Evolutionary conservation across 1,140 invertebrate species (phyloP).

Genomic region (Reticulitermes speratus): DNA sequence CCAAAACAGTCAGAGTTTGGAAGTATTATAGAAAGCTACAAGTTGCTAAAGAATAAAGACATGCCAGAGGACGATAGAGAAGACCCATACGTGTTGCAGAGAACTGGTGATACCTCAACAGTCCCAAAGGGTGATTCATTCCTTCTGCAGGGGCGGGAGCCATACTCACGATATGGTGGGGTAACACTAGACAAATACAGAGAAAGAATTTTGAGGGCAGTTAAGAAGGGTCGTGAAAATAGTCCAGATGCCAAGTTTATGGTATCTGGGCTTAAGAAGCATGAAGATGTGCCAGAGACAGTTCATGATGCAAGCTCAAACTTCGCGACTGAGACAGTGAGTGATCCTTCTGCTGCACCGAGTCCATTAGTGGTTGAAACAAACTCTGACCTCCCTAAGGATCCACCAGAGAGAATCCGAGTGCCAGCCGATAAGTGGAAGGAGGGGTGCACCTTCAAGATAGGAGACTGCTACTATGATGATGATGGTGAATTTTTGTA

Average conservation of each 20-base stretch:
- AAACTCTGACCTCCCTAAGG: background rate
- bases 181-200: background rate
- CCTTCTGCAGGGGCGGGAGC: background rate
- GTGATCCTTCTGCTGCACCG: no score
- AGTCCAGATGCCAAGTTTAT: background rate
- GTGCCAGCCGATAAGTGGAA: slow-evolving; percentile 29
- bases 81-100: background rate
- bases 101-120: background rate
- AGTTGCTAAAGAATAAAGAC: background rate
- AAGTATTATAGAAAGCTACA: background rate
- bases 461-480: slow-evolving; percentile 75
- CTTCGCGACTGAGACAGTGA: background rate
- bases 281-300: background rate
- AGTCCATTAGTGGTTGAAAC: background rate
- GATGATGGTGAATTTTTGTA: slow-evolving; percentile 74
- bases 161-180: background rate
- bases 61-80: background rate
- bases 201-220: background rate
- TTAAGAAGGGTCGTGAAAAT: background rate
- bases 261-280: background rate
- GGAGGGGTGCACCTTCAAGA: slow-evolving; percentile 60
- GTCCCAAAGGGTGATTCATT: background rate
- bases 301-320: background rate
- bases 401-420: slow-evolving; percentile 16
- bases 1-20: background rate